Evolutionary conservation across 2,888 invertebrate species (phyloP).

Genomic region (Heliconius charithonia): DNA sequence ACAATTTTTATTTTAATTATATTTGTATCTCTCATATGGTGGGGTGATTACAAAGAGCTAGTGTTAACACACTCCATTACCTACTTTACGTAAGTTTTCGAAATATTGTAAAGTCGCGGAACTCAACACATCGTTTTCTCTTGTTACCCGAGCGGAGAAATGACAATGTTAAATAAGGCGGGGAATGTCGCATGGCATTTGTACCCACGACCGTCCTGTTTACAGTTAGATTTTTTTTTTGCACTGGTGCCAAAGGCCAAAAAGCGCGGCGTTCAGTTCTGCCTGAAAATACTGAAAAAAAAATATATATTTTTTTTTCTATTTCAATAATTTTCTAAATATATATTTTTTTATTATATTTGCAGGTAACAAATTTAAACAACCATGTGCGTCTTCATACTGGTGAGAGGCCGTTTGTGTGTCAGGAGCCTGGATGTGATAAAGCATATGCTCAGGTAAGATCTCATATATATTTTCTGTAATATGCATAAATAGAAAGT

Average conservation of each 20-base stretch:
- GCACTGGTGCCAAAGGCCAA: no score
- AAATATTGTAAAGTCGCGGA: not conserved
- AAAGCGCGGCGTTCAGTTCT: no score
- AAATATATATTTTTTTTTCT: not conserved
- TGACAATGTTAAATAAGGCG: not conserved
- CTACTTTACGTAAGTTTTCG: no score
- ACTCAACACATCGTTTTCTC: not conserved
- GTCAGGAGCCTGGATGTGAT: conserved; percentile 77
- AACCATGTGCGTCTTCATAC: conserved; percentile 81
- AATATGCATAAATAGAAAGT: no score
- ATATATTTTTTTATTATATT: conserved; percentile 4
- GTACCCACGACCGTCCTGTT: not conserved
- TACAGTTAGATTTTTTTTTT: not conserved
- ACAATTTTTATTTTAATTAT: no score
- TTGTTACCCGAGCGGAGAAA: not conserved
- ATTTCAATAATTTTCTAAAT: not conserved
- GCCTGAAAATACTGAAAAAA: not conserved
- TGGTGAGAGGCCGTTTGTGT: conserved; percentile 79
- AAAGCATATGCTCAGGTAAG: conserved; percentile 79
- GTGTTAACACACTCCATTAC: no score
- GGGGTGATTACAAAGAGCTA: no score
- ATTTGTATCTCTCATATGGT: no score
- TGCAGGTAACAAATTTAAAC: conserved; percentile 78
- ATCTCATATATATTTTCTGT: not conserved
- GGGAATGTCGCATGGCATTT: no score